phyloP scores from a whole-genome alignment of 30 jellyfish, hydroid and myxozoan genomes.

The Turritopsis rubra region DNA sequence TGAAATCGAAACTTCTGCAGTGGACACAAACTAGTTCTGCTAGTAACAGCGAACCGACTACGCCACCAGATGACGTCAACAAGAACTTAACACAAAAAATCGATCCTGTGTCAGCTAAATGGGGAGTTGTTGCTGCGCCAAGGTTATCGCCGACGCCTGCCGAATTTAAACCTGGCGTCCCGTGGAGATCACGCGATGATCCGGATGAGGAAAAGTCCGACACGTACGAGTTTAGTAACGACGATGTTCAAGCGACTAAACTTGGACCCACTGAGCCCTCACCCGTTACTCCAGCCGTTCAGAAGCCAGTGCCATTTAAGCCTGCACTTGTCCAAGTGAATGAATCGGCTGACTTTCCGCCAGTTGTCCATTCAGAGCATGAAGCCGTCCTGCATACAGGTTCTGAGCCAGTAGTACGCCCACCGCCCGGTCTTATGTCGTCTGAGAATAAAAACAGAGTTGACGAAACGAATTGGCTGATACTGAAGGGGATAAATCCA shows the following conservation, averaged over 20 bases:
- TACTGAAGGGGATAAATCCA: slow-evolving; percentile 44
- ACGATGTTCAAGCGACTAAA: slow-evolving; percentile 7
- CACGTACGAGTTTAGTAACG: not conserved
- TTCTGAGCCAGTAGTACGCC: slow-evolving; percentile 27
- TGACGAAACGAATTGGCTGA: slow-evolving; percentile 34
- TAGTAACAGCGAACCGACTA: slow-evolving; percentile 36
- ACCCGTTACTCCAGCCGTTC: not conserved
- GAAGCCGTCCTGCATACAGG: not conserved
- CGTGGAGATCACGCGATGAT: slow-evolving; percentile 91
- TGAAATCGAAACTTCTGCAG: slow-evolving; percentile 64
- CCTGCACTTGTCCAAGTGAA: not conserved
- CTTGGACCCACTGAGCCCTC: slow-evolving; percentile 1
- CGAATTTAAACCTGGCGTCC: slow-evolving; percentile 97
- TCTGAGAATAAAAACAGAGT: slow-evolving; percentile 8
- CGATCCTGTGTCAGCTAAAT: slow-evolving; percentile 97
- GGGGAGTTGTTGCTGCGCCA: slow-evolving; percentile 99
- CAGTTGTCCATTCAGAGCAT: not conserved
- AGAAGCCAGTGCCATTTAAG: not conserved
- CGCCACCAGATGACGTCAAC: slow-evolving; percentile 33
- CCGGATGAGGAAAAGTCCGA: slow-evolving; percentile 46
- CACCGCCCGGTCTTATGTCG: slow-evolving; percentile 74
- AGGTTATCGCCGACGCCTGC: slow-evolving; percentile 97
- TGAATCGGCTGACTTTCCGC: not conserved
- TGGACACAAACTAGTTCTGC: slow-evolving; percentile 72
- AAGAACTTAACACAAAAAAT: slow-evolving; percentile 44